Conservation (phyloP, 1,140 invertebrate species). For the Aplysia californica region DNA sequence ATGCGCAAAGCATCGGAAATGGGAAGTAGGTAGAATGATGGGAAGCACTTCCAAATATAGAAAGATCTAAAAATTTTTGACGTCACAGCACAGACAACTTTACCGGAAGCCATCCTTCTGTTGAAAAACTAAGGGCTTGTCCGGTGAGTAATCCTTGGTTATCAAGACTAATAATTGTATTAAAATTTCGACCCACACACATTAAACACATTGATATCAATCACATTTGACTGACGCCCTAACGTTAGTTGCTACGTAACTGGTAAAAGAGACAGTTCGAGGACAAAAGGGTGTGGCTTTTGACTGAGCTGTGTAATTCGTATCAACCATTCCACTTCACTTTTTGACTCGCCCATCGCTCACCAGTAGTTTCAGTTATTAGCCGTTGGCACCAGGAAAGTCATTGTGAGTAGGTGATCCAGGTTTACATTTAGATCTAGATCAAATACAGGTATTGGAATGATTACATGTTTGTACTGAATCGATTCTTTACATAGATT, state of each 20-base stretch:
- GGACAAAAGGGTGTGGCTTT: background rate
- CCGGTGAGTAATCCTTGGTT: slow-evolving; percentile 19
- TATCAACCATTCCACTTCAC: background rate
- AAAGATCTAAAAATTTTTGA: slow-evolving; percentile 19
- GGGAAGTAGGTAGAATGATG: background rate
- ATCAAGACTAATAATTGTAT: background rate
- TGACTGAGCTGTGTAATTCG: background rate
- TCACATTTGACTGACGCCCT: background rate
- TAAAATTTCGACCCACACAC: background rate
- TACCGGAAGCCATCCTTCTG: slow-evolving; percentile 5
- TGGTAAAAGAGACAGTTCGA: background rate
- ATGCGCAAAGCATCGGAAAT: slow-evolving; percentile 17
- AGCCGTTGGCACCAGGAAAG: too few species aligned
- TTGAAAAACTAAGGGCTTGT: slow-evolving; percentile 6
- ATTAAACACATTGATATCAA: background rate
- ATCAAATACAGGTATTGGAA: too few species aligned
- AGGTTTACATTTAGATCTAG: too few species aligned
- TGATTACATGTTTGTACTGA: too few species aligned
- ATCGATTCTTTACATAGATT: too few species aligned
- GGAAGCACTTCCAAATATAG: slow-evolving; percentile 21
- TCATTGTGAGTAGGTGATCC: too few species aligned
- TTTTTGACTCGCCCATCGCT: too few species aligned
- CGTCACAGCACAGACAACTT: background rate
- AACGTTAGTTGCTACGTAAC: background rate
- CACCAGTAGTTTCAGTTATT: too few species aligned